Evolutionary conservation across 2,888 invertebrate genomes (phyloP).

Genomic region (Dryobota labecula): DNA sequence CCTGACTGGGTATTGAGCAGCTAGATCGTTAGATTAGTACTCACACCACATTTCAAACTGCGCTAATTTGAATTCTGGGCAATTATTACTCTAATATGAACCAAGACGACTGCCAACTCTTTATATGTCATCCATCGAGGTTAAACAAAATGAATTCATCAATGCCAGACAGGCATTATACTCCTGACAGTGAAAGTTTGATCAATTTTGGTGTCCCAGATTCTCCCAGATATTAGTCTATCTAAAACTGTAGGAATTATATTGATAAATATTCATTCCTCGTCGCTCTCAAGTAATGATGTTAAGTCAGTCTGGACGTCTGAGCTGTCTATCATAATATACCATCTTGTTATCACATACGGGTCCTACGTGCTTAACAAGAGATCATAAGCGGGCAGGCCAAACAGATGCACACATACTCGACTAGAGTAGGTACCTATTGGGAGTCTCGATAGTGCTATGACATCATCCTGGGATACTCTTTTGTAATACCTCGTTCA

Average conservation of each 20-base stretch:
- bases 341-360: conserved; percentile 71
- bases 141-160: conserved; percentile 50
- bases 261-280: conserved; percentile 40
- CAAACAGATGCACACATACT: conserved; percentile 57
- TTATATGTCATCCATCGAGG: conserved; percentile 26
- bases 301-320: conserved; percentile 70
- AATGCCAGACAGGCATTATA: conserved; percentile 57
- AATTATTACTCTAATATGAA: conserved; percentile 38
- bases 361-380: conserved; percentile 69
- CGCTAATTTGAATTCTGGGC: conserved; percentile 53
- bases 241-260: conserved; percentile 30
- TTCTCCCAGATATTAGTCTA: conserved; percentile 41
- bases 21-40: conserved; percentile 67
- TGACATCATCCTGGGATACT: conserved; percentile 58
- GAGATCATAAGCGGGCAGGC: conserved; percentile 63
- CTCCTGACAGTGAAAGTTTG: conserved; percentile 70
- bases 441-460: conserved; percentile 40
- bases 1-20: conserved; percentile 66
- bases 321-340: conserved; percentile 83
- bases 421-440: conserved; percentile 52
- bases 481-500: conserved; percentile 38
- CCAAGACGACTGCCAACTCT: conserved; percentile 32
- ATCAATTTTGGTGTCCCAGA: conserved; percentile 60
- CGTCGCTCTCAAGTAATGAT: conserved; percentile 33
- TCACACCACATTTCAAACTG: conserved; percentile 57